Percentiles rank a stretch among this genome's conserved stretches.
Evolutionary conservation across 1,140 invertebrate genomes (phyloP).

Genomic region (Tetranychus cinnabarinus): DNA sequence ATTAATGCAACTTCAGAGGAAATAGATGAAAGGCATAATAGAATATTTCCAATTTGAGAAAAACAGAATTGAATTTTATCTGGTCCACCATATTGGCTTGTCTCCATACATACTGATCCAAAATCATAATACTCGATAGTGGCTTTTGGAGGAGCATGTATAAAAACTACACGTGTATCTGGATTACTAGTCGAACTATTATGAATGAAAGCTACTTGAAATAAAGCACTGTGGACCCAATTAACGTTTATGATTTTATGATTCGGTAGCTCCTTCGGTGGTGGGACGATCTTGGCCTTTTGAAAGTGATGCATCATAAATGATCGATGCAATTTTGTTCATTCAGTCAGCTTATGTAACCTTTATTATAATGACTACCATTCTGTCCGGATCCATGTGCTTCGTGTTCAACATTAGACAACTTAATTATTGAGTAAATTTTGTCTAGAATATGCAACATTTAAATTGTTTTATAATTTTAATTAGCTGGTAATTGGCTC

Average conservation of each 20-base stretch:
- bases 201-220: neutral
- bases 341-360: too few species aligned
- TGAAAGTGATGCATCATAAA: neutral
- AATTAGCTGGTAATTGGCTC: too few species aligned
- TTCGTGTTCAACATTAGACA: too few species aligned
- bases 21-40: constrained; percentile 1
- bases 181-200: neutral
- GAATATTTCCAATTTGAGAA: constrained; percentile 1
- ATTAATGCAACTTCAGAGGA: constrained; percentile 16
- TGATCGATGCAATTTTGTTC: too few species aligned
- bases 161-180: neutral
- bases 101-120: constrained; percentile 2
- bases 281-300: neutral
- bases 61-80: neutral
- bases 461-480: too few species aligned
- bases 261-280: neutral
- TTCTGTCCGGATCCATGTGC: too few species aligned
- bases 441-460: too few species aligned
- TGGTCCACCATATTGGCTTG: neutral
- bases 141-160: constrained; percentile 2
- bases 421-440: too few species aligned
- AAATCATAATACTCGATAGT: constrained; percentile 1
- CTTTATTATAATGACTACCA: too few species aligned
- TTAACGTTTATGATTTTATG: neutral
- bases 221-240: constrained; percentile 4